A percentile compares a stretch with the other conserved stretches of the same genome.
Evolutionary conservation across 2,113 vertebrate genomes (phyloP).

Genomic region (Chrysemys picta): DNA sequence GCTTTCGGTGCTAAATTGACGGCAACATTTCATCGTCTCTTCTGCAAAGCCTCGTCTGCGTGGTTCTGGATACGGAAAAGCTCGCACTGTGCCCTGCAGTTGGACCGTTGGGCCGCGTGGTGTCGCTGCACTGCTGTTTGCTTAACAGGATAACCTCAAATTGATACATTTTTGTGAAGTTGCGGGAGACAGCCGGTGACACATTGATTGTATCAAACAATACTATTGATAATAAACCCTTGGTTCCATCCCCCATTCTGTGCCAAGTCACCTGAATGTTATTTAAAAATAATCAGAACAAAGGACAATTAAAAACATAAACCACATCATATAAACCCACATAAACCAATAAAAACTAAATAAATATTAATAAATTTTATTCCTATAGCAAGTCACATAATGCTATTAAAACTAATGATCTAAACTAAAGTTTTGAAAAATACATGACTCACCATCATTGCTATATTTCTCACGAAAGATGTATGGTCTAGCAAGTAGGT

Average conservation of each 20-base stretch:
- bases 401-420: not conserved
- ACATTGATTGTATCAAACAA: not conserved
- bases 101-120: not conserved
- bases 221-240: not conserved
- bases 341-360: not conserved
- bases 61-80: not conserved
- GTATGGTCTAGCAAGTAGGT: rapidly evolving
- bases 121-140: not conserved
- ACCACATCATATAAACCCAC: not conserved
- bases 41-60: not conserved
- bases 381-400: not conserved
- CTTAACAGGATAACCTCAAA: not conserved
- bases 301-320: not conserved
- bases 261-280: not conserved
- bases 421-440: not conserved
- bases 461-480: not conserved
- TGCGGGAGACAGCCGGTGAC: not conserved
- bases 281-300: not conserved
- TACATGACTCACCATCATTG: not conserved
- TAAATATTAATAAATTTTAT: not conserved
- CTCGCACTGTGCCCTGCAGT: not conserved
- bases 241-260: not conserved
- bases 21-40: not conserved
- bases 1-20: not conserved
- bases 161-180: not conserved